phyloP scores from a whole-genome alignment of 2,113 vertebrate genomes.

The Heliornis fulica region DNA sequence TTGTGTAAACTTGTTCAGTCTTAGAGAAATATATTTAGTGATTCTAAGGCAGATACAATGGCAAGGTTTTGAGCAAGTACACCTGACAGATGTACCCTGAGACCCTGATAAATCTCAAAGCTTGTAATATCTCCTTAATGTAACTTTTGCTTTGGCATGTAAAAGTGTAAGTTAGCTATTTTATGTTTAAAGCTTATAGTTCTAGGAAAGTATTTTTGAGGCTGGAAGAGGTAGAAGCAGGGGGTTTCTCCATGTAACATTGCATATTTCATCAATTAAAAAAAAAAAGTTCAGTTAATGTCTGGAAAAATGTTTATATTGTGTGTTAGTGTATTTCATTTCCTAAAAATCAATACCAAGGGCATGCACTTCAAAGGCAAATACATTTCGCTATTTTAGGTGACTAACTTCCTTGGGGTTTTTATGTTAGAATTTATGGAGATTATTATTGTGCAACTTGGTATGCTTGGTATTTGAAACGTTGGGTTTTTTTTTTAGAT shows the following conservation, averaged over 20 bases:
- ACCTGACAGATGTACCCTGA: neutral
- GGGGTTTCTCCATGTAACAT: neutral
- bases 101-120: neutral
- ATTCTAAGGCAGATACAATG: neutral
- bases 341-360: slow-evolving; percentile 40
- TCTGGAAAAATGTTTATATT: slow-evolving; percentile 1
- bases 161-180: slow-evolving; percentile 30
- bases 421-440: neutral
- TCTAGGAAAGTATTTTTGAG: neutral
- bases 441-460: neutral
- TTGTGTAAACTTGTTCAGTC: neutral
- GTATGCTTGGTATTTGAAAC: neutral
- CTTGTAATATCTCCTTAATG: slow-evolving; percentile 26
- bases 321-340: neutral
- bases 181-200: neutral
- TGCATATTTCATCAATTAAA: slow-evolving; percentile 26
- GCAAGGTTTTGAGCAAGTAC: neutral
- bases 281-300: slow-evolving; percentile 7
- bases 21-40: neutral
- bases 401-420: neutral
- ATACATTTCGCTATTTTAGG: neutral
- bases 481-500: neutral
- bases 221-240: neutral
- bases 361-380: slow-evolving; percentile 17
- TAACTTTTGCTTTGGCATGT: slow-evolving; percentile 55